Conservation (phyloP, 2,113 vertebrate genomes). For the Silurus meridionalis region DNA sequence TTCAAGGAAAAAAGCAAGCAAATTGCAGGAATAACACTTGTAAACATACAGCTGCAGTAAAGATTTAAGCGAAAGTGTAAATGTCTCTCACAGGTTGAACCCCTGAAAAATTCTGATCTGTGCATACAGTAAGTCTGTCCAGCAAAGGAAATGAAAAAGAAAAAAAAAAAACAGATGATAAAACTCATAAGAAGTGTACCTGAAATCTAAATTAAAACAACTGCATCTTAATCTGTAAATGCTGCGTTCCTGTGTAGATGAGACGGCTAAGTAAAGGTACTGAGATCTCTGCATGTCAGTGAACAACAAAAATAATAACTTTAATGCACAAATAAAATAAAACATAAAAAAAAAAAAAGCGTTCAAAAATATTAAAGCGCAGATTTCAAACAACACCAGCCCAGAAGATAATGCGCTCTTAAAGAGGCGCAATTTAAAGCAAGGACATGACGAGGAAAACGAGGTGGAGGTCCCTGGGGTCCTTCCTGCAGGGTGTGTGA, state of each 20-base stretch:
- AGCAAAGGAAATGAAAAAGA: constrained; percentile 14
- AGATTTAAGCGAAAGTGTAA: neutral
- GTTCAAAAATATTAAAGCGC: constrained; percentile 38
- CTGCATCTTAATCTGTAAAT: constrained; percentile 1
- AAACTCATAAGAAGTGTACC: constrained; percentile 41
- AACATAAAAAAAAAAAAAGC: constrained; percentile 11
- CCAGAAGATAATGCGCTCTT: constrained; percentile 14
- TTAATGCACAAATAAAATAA: constrained; percentile 5
- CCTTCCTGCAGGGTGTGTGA: constrained; percentile 27
- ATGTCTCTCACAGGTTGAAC: constrained; percentile 12
- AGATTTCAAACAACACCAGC: constrained; percentile 27
- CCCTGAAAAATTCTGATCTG: constrained; percentile 8
- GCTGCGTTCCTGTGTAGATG: neutral
- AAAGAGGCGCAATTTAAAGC: constrained; percentile 13
- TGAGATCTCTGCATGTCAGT: neutral
- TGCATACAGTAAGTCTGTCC: constrained; percentile 30
- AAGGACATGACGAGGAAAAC: constrained; percentile 24
- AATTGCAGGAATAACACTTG: constrained; percentile 1
- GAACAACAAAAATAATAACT: neutral
- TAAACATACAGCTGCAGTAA: constrained; percentile 9
- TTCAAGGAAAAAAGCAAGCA: neutral
- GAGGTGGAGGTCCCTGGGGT: constrained; percentile 37
- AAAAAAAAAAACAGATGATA: neutral
- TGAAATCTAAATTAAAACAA: constrained; percentile 39
- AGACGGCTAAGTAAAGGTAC: neutral